Evolutionary conservation across 2,113 vertebrate species (phyloP).

Genomic region (Platanista minor): DNA sequence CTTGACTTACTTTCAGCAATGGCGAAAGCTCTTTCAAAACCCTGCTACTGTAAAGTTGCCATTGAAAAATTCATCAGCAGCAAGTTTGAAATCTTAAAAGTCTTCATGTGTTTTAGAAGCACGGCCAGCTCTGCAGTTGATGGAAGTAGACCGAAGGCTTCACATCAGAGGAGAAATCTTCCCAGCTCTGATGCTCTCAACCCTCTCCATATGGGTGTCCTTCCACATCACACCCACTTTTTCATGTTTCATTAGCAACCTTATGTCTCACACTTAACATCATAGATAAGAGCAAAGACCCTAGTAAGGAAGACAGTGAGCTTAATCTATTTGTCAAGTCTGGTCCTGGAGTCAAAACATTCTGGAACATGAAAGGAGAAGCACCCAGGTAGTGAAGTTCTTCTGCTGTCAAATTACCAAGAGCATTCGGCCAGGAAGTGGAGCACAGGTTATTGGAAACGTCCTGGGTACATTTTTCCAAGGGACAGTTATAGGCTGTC

Average conservation of each 20-base stretch:
- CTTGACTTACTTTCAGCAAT: neutral
- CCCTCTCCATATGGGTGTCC: neutral
- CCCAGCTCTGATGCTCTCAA: neutral
- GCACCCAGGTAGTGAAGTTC: neutral
- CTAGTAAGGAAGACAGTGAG: neutral
- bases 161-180: neutral
- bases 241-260: neutral
- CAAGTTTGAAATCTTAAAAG: conserved; percentile 19
- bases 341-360: neutral
- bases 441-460: neutral
- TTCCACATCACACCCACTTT: neutral
- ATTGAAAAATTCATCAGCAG: conserved; percentile 11
- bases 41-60: neutral
- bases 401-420: neutral
- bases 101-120: neutral
- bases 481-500: too few species aligned
- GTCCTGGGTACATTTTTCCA: neutral
- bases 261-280: neutral
- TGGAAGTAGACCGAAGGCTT: neutral
- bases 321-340: neutral
- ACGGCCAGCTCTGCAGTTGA: neutral
- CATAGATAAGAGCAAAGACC: neutral
- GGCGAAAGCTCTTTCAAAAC: neutral
- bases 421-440: neutral
- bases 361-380: neutral